Evolutionary conservation across 2,797 vertebrate genomes (phyloP), one percentile per base, ranked within the genome.

Genomic region (Selene dorsalis): DNA sequence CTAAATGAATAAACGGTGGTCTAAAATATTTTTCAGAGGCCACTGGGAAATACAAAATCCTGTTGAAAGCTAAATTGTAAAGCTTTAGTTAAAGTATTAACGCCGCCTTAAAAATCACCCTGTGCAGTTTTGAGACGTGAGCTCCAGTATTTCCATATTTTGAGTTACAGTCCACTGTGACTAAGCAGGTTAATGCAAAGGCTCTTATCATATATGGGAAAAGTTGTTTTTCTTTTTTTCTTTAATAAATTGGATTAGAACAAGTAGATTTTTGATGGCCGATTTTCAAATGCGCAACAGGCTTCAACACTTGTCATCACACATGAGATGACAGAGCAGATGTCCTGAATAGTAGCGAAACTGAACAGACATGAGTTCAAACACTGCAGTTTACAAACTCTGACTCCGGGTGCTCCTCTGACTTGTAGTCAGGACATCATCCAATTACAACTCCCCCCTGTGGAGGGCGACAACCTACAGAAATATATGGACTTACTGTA

Each of bases 321-420:
- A 56, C 39, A 28, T 38, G n/a, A 71, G 4, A 3, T 32, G 30
- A 32, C 30, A 84, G 67, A 24, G 28, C 50, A 48, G 61, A 66
- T 2, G 5, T 69, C 67, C 35, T 39, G 30, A 56, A 74, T 43
- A 14, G 59, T 3, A 52, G 11, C 38, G 5, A 67, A 57, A 68
- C 30, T 64, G 22, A 3, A 60, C 12, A 70, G 62, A 71, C 58
- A 62, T 59, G 30, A 70, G 48, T 80, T 74, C 47, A 74, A 61
- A 53, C 45, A 43, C 41, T 12, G 39, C 39, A 38, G 50, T 69
- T 69, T 47, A 8, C 9, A 18, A 28, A 26, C 26, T 12, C 20
- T 39, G 57, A 35, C 48, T 22, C n/a, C 12, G 48, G 50, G 6
- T 55, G 53, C 53, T 28, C 1, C 8, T 16, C 14, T 26, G 14